Evolutionary conservation across 2,888 invertebrate genomes (phyloP), one percentile per base, ranked within the genome.

Genomic region (Acholoe squamosa): DNA sequence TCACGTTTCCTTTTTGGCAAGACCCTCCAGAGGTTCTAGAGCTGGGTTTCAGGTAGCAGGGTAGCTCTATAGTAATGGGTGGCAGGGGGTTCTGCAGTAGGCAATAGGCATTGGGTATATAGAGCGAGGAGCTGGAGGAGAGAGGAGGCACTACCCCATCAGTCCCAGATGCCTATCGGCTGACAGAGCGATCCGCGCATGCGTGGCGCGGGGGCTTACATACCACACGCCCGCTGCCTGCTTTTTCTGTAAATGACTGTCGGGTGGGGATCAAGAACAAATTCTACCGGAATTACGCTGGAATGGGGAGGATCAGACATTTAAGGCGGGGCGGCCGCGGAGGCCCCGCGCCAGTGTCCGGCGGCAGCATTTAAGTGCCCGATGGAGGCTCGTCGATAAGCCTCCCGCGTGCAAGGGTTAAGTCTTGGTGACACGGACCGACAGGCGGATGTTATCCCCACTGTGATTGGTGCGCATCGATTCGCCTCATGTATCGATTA

Each of bases 241-340:
- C 51, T 86, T 86, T 86, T 86, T 86, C 86, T 86, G 25, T 52
- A 86, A 86, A 86, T 86, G 86, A 86, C 86, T 54, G 86, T 86
- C 86, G 54, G 86, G 16, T 7, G 86, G 86, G 86, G 86, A 22
- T 86, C 86, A 86, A 54, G 86, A 86, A 86, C 86, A 28, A 86
- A 86, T 86, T 86, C 86, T 22, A 28, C n/a, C 54, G 54, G 86
- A 54, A 86, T 86, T 86, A 86, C 28, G 86, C 52, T 54, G 86
- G 86, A 86, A 86, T 86, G 86, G 54, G 86, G 0, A 54, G 86
- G 86, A 86, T 86, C 86, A 86, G 86, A 31, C 86, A 54, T 86
- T 86, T 86, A 54, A 86, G 33, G 86, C 86, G 16, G 1, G n/a
- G 86, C 86, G 31, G 54, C 22, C 28, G 22, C 22, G 16, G 7